Evolutionary conservation across 2,797 vertebrate species (phyloP).

Genomic region (Leuciscus waleckii): DNA sequence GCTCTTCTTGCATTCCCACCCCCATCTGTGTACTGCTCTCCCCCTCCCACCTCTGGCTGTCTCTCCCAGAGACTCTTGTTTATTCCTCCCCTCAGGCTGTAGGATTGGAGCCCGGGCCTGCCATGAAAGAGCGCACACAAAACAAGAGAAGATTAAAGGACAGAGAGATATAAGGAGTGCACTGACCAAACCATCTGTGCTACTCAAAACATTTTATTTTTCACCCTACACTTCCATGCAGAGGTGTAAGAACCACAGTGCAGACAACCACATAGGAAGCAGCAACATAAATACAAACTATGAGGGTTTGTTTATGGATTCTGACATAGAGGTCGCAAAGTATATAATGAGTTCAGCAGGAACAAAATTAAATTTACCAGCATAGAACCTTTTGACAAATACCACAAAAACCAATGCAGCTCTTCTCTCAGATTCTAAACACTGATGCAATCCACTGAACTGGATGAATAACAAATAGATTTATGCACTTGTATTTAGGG

Average conservation of each 20-base stretch:
- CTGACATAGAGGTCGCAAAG: conserved; percentile 10
- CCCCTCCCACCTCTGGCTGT: conserved; percentile 55
- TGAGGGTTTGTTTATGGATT: conserved; percentile 19
- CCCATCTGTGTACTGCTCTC: conserved; percentile 58
- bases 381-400: background rate
- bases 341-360: conserved; percentile 4
- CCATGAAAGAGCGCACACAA: conserved; percentile 65
- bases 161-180: conserved; percentile 59
- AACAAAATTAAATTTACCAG: background rate
- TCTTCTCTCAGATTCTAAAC: background rate
- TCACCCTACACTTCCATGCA: conserved; percentile 36
- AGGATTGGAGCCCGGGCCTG: conserved; percentile 61
- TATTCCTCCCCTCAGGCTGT: conserved; percentile 67
- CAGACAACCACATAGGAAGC: conserved; percentile 34
- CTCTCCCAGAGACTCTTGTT: conserved; percentile 68
- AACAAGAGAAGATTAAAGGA: conserved; percentile 66
- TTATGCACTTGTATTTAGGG: background rate
- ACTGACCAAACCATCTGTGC: conserved; percentile 66
- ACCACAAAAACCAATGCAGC: background rate
- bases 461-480: background rate
- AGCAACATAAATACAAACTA: conserved; percentile 28
- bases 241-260: conserved; percentile 38
- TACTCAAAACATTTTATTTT: conserved; percentile 45
- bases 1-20: conserved; percentile 52
- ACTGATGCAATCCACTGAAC: background rate